Evolutionary conservation across 2,888 invertebrate genomes (phyloP), one percentile per base, ranked within the genome.

Genomic region (Peribatodes rhomboidaria): DNA sequence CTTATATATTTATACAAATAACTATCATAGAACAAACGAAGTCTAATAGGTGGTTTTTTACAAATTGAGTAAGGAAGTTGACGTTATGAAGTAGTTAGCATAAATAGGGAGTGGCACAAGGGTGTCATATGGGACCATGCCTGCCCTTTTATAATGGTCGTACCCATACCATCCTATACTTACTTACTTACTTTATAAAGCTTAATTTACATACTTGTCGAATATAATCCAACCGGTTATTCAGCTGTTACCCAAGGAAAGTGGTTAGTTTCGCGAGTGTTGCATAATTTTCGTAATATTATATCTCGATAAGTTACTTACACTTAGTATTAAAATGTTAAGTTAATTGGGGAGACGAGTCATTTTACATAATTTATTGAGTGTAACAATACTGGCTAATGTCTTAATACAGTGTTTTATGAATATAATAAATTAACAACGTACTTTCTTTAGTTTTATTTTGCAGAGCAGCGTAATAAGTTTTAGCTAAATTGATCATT

Each of bases 271-370:
- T 52, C 54, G 57, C 56, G 44, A 55, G 31, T 13, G 52, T 73
- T 73, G 52, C 66, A 69, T 71, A 67, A 71, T 52, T 66, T 67
- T 61, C 20, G 64, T 71, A 69, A 64, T 65, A 65, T 59, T 41
- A 42, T 10, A 42, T 37, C 60, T 67, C 60, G 59, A 70, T 70
- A 61, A n/a, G 57, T 47, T 4, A 27, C 6, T 4, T 2, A 27
- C n/a, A n/a, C 46, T 47, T 7, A 35, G 41, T 20, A 52, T 33
- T 54, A 58, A n/a, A 44, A 54, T 41, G 20, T 47, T 20, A 18
- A 46, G 41, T 20, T 68, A 67, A 68, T 67, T 65, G 68, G 35
- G 57, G 47, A 33, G 44, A 55, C 37, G 41, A 42, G 44, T 67
- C 27, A 47, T 67, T 72, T 65, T 56, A 69, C 65, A 65, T 70